Evolutionary conservation across 2,113 vertebrate genomes (phyloP).

Genomic region (Catharus fuscescens): DNA sequence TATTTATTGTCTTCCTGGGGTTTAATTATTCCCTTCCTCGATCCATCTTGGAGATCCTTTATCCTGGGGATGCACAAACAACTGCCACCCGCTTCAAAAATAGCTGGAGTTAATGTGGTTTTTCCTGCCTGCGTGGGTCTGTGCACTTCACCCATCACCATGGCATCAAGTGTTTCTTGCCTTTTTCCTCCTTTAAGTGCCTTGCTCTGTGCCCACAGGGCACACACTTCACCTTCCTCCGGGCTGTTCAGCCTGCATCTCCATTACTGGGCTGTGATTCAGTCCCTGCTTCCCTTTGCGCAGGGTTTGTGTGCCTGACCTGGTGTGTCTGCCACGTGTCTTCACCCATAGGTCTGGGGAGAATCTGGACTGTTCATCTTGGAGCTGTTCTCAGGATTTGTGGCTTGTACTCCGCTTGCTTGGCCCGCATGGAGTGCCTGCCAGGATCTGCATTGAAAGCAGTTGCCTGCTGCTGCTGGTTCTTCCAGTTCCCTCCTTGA

Average conservation of each 20-base stretch:
- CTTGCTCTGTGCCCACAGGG: fast-evolving
- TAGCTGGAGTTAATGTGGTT: neutral
- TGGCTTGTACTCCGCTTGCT: neutral
- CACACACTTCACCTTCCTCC: neutral
- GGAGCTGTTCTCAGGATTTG: neutral
- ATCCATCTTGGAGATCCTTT: neutral
- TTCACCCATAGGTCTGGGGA: neutral
- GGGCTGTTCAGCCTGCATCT: neutral
- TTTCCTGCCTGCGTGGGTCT: conserved; percentile 11
- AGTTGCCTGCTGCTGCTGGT: neutral
- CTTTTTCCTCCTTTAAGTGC: neutral
- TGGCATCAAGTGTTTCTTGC: conserved; percentile 1
- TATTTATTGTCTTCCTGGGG: conserved; percentile 33
- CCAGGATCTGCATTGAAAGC: neutral
- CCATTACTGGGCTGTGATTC: neutral
- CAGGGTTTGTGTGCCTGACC: neutral
- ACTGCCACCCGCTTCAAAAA: neutral
- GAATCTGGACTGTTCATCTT: neutral
- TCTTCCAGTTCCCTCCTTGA: neutral
- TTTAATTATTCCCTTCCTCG: neutral
- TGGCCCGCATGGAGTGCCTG: neutral
- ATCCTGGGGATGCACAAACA: neutral
- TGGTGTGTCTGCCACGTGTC: fast-evolving
- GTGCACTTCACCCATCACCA: neutral
- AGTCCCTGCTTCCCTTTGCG: neutral